These are phyloP conservation scores for Polyodon spathula DNA, from an alignment of 2,113 vertebrate genomes.

Conservation along the genomic window DNA sequence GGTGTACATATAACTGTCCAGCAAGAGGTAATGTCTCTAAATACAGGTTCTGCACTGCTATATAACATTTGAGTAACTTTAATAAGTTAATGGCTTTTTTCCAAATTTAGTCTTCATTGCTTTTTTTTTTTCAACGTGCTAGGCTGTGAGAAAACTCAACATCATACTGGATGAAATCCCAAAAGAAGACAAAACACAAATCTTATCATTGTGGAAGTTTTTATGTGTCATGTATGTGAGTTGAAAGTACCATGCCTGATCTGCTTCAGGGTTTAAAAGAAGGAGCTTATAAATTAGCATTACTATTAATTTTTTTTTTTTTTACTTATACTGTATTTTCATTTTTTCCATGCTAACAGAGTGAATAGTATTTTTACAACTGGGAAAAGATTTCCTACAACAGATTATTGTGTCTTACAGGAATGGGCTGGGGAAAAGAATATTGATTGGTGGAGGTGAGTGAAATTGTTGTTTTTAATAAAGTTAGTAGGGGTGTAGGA, in stretches of 20 bases:
- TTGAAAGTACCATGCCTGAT: neutral
- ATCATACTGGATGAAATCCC: slow-evolving; percentile 69
- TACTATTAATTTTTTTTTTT: neutral
- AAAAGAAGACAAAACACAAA: slow-evolving; percentile 62
- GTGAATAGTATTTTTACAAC: too few relatives aligned
- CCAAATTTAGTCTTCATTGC: too few relatives aligned
- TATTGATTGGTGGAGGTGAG: slow-evolving; percentile 82
- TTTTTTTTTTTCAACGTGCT: slow-evolving; percentile 27
- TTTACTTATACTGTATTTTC: slow-evolving; percentile 26
- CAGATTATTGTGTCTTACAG: slow-evolving; percentile 61
- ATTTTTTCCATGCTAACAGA: too few relatives aligned
- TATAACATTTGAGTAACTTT: too few relatives aligned
- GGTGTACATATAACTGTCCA: slow-evolving; percentile 68
- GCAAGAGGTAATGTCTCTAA: slow-evolving; percentile 77
- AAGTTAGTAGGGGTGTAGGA: too few relatives aligned
- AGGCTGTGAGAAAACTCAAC: slow-evolving; percentile 84
- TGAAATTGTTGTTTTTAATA: too few relatives aligned
- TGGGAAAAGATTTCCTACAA: too few relatives aligned
- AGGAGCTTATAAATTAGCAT: too few relatives aligned
- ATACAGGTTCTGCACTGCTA: too few relatives aligned
- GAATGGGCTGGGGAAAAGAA: slow-evolving; percentile 67
- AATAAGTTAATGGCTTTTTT: too few relatives aligned
- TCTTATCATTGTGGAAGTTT: slow-evolving; percentile 67
- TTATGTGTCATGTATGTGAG: slow-evolving; percentile 70
- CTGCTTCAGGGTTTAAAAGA: too few relatives aligned